phyloP scores from a whole-genome alignment of 2,797 vertebrate species.

The Anas acuta region DNA sequence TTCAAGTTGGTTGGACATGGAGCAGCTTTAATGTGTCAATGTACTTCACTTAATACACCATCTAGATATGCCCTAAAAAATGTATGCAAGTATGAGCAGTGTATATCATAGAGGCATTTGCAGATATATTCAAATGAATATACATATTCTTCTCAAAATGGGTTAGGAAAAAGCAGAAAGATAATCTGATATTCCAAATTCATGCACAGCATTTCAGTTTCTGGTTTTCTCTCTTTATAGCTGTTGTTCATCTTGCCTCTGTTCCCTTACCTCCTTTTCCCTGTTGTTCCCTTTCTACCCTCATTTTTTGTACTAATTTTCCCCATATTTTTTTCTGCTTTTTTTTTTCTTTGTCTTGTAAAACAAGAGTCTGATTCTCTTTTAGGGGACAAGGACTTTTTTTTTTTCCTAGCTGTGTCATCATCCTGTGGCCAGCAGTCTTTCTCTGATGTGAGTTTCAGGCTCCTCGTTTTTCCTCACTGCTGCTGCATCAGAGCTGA shows the following conservation, averaged over 20 bases:
- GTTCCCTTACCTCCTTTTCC: neutral
- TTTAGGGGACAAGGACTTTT: neutral
- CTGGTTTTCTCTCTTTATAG: neutral
- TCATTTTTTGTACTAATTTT: neutral
- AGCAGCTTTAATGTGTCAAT: neutral
- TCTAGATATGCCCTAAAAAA: neutral
- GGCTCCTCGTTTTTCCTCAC: neutral
- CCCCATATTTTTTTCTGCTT: neutral
- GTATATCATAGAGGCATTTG: neutral
- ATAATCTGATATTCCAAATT: neutral
- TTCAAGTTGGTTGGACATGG: neutral
- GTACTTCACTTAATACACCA: neutral
- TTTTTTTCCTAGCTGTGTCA: neutral
- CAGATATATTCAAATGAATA: neutral
- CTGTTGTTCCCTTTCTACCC: neutral
- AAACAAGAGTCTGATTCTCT: neutral
- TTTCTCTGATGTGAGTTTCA: neutral
- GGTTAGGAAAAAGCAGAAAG: neutral
- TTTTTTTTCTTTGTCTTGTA: neutral
- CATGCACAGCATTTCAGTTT: neutral
- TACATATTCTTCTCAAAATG: neutral
- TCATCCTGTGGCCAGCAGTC: neutral
- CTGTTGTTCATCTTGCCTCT: neutral
- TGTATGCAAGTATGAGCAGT: neutral
- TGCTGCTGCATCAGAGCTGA: slow-evolving; percentile 21